Evolutionary conservation across 2,888 invertebrate species (phyloP), one percentile per base, ranked within the genome.

Genomic region (Lacanobia wlatinum): DNA sequence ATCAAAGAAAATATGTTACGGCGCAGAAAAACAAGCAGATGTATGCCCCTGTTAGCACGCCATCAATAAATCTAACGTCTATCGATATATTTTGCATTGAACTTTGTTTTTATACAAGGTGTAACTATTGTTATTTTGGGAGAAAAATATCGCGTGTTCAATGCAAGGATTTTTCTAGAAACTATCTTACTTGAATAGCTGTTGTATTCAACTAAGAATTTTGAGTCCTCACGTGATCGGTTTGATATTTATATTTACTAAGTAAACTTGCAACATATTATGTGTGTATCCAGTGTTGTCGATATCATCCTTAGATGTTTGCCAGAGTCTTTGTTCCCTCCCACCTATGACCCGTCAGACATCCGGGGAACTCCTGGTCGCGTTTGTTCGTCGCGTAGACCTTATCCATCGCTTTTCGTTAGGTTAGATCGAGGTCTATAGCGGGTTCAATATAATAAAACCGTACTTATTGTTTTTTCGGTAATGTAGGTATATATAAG

Each of bases 21-120:
- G 16, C 18, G 69, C 5, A 59, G 38, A 73, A 73, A 67, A 80
- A 64, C 62, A 58, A 61, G 64, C 73, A 62, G 18, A 70, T 70
- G 60, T 63, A 48, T 59, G 9, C 18, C 43, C 18, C 21, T 73
- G 63, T 74, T 78, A 59, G 40, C 82, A 74, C 61, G 56, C 61
- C 70, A 69, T 83, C 79, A 62, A 77, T 78, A 68, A 65, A 71
- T 64, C 14, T 46, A 61, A 61, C 63, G 63, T 78, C 75, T 75
- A 82, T 72, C 56, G 65, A 72, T 48, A 48, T 56, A 69, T 74
- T 52, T 82, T 70, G 58, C 68, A 81, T 72, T 73, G 34, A 64
- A 67, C 55, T 61, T 56, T 58, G 14, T 52, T 58, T 55, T 40
- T 43, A 18, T 48, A 50, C 67, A 63, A 78, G 71, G 76, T 73